Conservation (phyloP, 2,797 vertebrate genomes). For the Telmatherina bonti region DNA sequence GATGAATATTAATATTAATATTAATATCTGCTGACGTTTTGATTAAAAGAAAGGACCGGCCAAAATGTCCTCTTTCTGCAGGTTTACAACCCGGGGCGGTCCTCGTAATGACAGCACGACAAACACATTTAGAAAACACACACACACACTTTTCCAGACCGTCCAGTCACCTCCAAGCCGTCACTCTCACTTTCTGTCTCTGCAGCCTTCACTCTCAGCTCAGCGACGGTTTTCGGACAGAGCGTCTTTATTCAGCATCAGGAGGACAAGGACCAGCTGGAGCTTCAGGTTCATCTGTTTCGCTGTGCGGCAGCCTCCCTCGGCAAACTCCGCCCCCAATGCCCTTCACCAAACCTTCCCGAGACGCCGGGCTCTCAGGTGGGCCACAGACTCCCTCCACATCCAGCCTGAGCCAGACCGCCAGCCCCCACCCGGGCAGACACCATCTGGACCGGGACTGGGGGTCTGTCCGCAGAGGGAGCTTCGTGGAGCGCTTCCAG, state of each 20-base stretch:
- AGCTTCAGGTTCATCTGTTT: slow-evolving; percentile 30
- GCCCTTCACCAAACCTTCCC: slow-evolving; percentile 49
- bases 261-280: slow-evolving; percentile 38
- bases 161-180: too few relatives aligned
- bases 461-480: slow-evolving; percentile 74
- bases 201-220: slow-evolving; percentile 84
- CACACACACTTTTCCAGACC: too few relatives aligned
- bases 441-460: slow-evolving; percentile 44
- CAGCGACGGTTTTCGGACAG: slow-evolving; percentile 61
- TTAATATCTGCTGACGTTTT: too few relatives aligned
- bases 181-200: slow-evolving; percentile 22
- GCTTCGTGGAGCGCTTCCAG: slow-evolving; percentile 90
- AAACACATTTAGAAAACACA: too few relatives aligned
- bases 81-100: too few relatives aligned
- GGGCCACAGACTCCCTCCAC: slow-evolving; percentile 42
- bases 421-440: slow-evolving; percentile 46
- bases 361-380: slow-evolving; percentile 34
- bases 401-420: background rate
- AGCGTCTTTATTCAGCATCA: slow-evolving; percentile 42
- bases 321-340: slow-evolving; percentile 70
- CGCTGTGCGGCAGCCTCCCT: slow-evolving; percentile 66
- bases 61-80: too few relatives aligned
- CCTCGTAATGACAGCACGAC: too few relatives aligned
- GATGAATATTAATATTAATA: too few relatives aligned
- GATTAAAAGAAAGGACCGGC: too few relatives aligned